A percentile compares a stretch with the other conserved stretches of the same genome.
Evolutionary conservation across 35 echinoderm and acorn worm genomes (phyloP).

Genomic region (Ophiothrix spiculata): DNA sequence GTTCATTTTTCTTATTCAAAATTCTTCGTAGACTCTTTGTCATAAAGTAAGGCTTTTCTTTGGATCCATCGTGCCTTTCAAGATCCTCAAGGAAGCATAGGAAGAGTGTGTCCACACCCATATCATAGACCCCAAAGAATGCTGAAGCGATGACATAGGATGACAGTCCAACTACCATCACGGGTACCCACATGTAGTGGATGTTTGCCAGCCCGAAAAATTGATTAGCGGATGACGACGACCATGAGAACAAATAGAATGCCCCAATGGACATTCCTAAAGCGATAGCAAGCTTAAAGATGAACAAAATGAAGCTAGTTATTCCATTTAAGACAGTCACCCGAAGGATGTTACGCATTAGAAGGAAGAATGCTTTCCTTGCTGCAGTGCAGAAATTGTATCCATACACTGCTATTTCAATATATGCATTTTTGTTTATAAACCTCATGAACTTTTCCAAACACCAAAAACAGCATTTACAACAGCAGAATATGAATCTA

Average conservation of each 20-base stretch:
- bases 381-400: conserved; percentile 87
- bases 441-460: conserved; percentile 89
- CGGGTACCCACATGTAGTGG: conserved; percentile 81
- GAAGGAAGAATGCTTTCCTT: conserved; percentile 75
- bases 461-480: conserved; percentile 94
- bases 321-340: conserved; percentile 73
- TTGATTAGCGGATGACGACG: neutral
- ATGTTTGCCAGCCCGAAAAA: conserved; percentile 23
- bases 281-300: conserved; percentile 68
- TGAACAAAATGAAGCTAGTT: conserved; percentile 84
- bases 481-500: conserved; percentile 88
- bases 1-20: conserved; percentile 74
- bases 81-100: conserved; percentile 90
- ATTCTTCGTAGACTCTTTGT: conserved; percentile 60
- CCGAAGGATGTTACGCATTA: conserved; percentile 91
- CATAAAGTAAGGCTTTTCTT: conserved; percentile 92
- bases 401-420: conserved; percentile 97
- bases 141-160: conserved; percentile 64
- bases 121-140: conserved; percentile 94
- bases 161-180: conserved; percentile 46
- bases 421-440: conserved; percentile 91
- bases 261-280: conserved; percentile 56
- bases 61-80: conserved; percentile 81
- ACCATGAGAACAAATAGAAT: conserved; percentile 70
- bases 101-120: conserved; percentile 97